Percentiles rank a stretch among this genome's conserved stretches.
phyloP scores from a whole-genome alignment of 1,140 invertebrate species.

The Sminthurides bifidus region DNA sequence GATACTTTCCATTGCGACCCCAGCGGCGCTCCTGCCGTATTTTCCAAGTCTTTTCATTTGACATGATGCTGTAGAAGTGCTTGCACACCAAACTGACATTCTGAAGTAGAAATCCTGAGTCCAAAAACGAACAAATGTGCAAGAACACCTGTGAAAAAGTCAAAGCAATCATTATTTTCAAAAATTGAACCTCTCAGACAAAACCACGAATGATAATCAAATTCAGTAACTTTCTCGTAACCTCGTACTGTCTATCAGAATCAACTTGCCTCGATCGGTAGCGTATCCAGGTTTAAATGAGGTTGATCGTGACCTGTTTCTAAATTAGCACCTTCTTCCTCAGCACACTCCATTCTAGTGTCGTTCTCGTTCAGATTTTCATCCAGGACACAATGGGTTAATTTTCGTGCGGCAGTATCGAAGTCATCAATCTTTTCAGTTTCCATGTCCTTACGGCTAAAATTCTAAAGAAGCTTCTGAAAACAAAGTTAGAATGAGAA shows the following conservation, averaged over 20 bases:
- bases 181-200: background rate
- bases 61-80: conserved; percentile 31
- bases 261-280: conserved; percentile 16
- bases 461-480: too few species aligned
- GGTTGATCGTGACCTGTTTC: conserved; percentile 5
- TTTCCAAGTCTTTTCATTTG: conserved; percentile 34
- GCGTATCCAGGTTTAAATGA: conserved; percentile 12
- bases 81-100: conserved; percentile 32
- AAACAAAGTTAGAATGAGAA: too few species aligned
- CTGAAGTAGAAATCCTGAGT: conserved; percentile 32
- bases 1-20: conserved; percentile 30
- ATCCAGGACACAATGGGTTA: too few species aligned
- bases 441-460: too few species aligned
- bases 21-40: conserved; percentile 31
- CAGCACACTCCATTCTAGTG: too few species aligned
- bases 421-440: too few species aligned
- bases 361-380: too few species aligned
- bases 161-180: background rate
- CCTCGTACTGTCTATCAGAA: too few species aligned
- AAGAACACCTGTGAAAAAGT: conserved; percentile 32
- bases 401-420: too few species aligned
- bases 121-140: conserved; percentile 33
- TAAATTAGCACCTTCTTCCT: too few species aligned
- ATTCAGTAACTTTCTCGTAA: background rate
- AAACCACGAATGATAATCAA: background rate